phyloP scores from a whole-genome alignment of 2,113 vertebrate species.

The Numida meleagris region DNA sequence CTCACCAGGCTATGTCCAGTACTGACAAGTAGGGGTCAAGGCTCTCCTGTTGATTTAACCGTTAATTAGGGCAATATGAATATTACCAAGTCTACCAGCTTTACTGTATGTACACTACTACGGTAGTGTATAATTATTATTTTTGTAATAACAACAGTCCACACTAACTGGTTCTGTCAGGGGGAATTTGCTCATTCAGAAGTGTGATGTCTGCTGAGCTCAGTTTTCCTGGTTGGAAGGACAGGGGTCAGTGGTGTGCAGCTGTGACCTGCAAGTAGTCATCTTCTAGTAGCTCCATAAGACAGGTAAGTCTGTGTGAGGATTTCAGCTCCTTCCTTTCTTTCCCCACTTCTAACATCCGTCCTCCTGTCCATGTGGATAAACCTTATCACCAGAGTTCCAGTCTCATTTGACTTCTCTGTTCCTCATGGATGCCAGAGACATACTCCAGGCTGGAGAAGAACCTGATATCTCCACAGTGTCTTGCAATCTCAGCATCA shows the following conservation, averaged over 20 bases:
- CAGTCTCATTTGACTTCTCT: background rate
- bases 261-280: background rate
- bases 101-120: background rate
- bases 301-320: background rate
- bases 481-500: background rate
- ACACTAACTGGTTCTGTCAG: background rate
- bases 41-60: background rate
- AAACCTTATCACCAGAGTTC: background rate
- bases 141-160: background rate
- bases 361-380: fast-evolving
- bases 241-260: fast-evolving
- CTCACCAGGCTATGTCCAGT: background rate
- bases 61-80: background rate
- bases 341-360: background rate
- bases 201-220: background rate
- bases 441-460: background rate
- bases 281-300: background rate
- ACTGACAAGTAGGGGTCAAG: background rate
- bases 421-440: background rate
- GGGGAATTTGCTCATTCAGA: background rate
- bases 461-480: background rate
- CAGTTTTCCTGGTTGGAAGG: background rate
- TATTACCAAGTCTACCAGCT: background rate
- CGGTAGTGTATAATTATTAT: background rate
- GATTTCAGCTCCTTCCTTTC: background rate